A percentile compares a stretch with the other conserved stretches of the same genome.
phyloP scores from a whole-genome alignment of 2,113 vertebrate genomes.

The Anguilla japonica region DNA sequence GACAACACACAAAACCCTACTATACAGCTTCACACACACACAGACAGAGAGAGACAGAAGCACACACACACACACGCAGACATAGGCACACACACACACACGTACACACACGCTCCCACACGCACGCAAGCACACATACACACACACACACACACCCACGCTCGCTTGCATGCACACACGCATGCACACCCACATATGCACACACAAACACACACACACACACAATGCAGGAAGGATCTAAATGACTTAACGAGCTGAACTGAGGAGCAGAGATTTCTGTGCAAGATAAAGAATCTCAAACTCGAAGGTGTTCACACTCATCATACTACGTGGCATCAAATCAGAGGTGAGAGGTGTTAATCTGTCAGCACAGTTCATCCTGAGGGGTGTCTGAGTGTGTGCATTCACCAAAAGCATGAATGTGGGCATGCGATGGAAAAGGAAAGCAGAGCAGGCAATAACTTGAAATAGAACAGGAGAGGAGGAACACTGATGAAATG shows the following conservation, averaged over 20 bases:
- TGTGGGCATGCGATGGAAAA: background rate
- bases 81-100: background rate
- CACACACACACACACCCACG: too few relatives aligned
- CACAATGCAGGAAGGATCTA: background rate
- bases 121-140: too few relatives aligned
- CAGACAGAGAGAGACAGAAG: background rate
- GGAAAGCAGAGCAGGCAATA: background rate
- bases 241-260: background rate
- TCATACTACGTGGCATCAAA: background rate
- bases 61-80: background rate
- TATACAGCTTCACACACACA: background rate
- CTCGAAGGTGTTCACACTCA: background rate
- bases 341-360: background rate
- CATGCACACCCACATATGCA: too few relatives aligned
- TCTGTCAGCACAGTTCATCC: background rate
- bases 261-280: background rate
- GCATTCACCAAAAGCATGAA: background rate
- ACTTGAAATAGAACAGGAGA: background rate
- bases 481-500: background rate
- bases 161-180: too few relatives aligned
- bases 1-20: background rate
- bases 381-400: background rate
- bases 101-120: too few relatives aligned
- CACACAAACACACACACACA: background rate
- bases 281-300: background rate